Conservation (phyloP, 1,140 invertebrate genomes). For the Anastrepha obliqua region DNA sequence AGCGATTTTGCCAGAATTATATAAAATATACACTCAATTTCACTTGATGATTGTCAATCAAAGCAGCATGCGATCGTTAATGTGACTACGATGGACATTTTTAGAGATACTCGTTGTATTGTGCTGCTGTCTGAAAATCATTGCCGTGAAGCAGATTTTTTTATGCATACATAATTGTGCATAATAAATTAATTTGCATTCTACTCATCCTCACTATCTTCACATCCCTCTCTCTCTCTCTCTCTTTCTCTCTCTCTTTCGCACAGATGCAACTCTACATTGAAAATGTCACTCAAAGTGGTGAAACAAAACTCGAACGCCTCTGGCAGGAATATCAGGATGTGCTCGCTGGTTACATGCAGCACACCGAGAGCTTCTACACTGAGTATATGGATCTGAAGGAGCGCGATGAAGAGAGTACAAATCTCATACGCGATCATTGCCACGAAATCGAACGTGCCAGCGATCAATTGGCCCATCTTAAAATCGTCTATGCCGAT, state of each 20-base stretch:
- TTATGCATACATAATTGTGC: not conserved
- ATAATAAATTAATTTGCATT: not conserved
- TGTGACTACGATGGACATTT: not conserved
- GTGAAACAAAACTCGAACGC: conserved; percentile 68
- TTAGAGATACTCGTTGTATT: not conserved
- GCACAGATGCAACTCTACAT: conserved; percentile 69
- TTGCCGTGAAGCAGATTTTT: not conserved
- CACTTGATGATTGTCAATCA: not conserved
- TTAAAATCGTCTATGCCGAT: conserved; percentile 66
- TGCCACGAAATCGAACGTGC: conserved; percentile 67
- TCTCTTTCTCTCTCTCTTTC: not conserved
- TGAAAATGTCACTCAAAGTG: conserved; percentile 67
- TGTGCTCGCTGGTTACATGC: conserved; percentile 68
- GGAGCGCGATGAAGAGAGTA: conserved; percentile 70
- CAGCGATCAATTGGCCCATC: conserved; percentile 64
- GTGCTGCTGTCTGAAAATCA: not conserved
- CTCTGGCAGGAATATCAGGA: conserved; percentile 72
- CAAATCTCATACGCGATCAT: conserved; percentile 66
- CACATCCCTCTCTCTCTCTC: not conserved
- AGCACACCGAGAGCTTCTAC: conserved; percentile 70
- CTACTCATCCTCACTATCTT: no score
- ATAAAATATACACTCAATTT: not conserved
- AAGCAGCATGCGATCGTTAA: not conserved
- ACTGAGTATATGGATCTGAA: conserved; percentile 72
- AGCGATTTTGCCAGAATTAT: not conserved